phyloP scores from a whole-genome alignment of 2,113 vertebrate genomes.

The Ictalurus furcatus region DNA sequence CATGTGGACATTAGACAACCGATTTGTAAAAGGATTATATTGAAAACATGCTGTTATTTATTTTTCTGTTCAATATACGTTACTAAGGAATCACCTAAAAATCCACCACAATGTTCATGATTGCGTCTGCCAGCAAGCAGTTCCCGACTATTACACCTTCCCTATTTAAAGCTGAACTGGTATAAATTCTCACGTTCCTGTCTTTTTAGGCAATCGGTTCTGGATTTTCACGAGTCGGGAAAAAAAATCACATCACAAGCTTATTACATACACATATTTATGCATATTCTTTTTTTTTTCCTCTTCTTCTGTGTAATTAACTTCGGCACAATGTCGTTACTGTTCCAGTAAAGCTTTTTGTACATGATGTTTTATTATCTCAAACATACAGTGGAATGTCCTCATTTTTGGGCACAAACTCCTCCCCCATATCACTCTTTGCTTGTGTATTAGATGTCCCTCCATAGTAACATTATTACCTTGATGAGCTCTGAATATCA shows the following conservation, averaged over 20 bases:
- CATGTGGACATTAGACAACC: not conserved
- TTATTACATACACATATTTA: not conserved
- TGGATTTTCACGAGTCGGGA: not conserved
- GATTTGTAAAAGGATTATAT: not conserved
- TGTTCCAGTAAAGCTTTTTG: conserved; percentile 24
- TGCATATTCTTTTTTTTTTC: conserved; percentile 43
- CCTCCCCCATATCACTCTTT: conserved; percentile 18
- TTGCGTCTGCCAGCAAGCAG: not conserved
- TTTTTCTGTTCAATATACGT: not conserved
- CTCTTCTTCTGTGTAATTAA: conserved; percentile 26
- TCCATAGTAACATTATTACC: conserved; percentile 33
- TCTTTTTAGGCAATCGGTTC: not conserved
- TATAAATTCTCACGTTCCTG: not conserved
- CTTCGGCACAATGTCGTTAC: not conserved
- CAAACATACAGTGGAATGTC: not conserved
- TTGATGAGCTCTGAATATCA: conserved; percentile 34
- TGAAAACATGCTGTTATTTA: not conserved
- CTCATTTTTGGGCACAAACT: conserved; percentile 33
- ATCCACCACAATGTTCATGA: not conserved
- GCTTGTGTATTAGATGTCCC: conserved; percentile 14
- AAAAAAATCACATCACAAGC: not conserved
- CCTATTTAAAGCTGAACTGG: not conserved
- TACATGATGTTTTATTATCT: conserved; percentile 32
- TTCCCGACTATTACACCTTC: not conserved
- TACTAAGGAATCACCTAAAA: not conserved